These are phyloP conservation scores for Antheraea pernyi DNA, from an alignment of 1,140 invertebrate genomes.

Conservation along the genomic window DNA sequence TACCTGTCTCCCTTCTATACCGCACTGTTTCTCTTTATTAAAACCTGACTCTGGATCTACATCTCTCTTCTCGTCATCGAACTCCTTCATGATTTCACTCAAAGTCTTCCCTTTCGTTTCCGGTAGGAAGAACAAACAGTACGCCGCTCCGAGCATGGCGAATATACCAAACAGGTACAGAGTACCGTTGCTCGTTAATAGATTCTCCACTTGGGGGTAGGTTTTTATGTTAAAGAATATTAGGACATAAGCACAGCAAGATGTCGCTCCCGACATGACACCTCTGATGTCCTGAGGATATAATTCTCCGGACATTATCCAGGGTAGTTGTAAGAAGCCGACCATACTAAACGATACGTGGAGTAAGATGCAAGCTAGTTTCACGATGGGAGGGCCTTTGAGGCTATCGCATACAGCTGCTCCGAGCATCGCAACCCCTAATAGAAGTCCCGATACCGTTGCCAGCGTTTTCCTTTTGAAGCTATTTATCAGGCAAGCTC, in stretches of 20 bases:
- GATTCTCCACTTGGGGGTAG: conserved; percentile 81
- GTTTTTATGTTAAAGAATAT: conserved; percentile 86
- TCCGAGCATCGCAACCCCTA: conserved; percentile 82
- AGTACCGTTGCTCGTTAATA: conserved; percentile 83
- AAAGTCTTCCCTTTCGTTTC: conserved; percentile 90
- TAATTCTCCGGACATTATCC: conserved; percentile 88
- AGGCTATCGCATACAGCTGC: conserved; percentile 78
- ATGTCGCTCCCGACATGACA: conserved; percentile 84
- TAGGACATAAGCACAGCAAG: conserved; percentile 85
- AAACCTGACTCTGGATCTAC: conserved; percentile 56
- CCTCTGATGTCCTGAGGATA: conserved; percentile 85
- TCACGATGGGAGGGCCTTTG: conserved; percentile 78
- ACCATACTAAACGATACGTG: conserved; percentile 87
- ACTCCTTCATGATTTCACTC: conserved; percentile 87
- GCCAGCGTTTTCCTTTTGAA: conserved; percentile 85
- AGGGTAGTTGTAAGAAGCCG: conserved; percentile 86
- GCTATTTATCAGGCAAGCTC: conserved; percentile 85
- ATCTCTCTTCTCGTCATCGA: conserved; percentile 75
- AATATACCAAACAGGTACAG: conserved; percentile 88
- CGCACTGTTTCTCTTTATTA: conserved; percentile 32
- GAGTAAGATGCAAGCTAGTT: conserved; percentile 82
- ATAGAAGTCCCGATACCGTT: conserved; percentile 82
- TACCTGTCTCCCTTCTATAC: conserved; percentile 41
- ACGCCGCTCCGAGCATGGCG: conserved; percentile 83
- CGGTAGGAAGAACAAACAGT: conserved; percentile 85